These are phyloP conservation scores for Hirtodrosophila confusa DNA, from an alignment of 2,888 invertebrate species.

Conservation along the genomic window DNA sequence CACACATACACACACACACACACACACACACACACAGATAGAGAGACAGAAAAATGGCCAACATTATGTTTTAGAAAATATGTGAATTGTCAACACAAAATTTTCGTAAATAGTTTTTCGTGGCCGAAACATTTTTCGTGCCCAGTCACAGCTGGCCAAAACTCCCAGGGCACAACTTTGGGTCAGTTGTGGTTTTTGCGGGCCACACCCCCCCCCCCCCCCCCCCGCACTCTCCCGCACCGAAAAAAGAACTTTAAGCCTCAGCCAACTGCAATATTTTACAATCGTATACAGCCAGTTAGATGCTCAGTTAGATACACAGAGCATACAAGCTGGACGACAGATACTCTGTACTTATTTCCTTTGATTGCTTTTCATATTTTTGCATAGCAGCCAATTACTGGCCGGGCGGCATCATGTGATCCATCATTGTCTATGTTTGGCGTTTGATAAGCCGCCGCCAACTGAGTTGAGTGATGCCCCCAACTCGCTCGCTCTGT, in stretches of 20 bases:
- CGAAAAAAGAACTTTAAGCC: constrained; percentile 62
- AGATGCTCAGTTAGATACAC: constrained; percentile 5
- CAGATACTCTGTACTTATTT: constrained; percentile 11
- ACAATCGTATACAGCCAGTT: constrained; percentile 65
- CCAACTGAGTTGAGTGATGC: constrained; percentile 77
- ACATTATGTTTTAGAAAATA: constrained; percentile 81
- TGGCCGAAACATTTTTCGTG: constrained; percentile 59
- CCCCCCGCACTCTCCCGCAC: too few relatives aligned
- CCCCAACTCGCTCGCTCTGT: constrained; percentile 19
- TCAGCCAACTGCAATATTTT: constrained; percentile 74
- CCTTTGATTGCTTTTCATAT: constrained; percentile 7
- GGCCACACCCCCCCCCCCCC: constrained; percentile 13
- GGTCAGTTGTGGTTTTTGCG: constrained; percentile 71
- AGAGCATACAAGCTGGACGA: constrained; percentile 1
- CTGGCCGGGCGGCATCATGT: constrained; percentile 62
- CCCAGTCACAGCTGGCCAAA: constrained; percentile 54
- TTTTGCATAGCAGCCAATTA: constrained; percentile 69
- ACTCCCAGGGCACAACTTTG: constrained; percentile 51
- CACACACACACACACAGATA: neutral
- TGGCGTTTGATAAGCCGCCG: constrained; percentile 79
- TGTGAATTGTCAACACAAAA: constrained; percentile 81
- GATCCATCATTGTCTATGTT: constrained; percentile 80
- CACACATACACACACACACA: neutral
- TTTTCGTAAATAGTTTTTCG: constrained; percentile 78
- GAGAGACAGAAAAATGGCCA: constrained; percentile 55